Base-by-base conservation (phyloP, 1,140 invertebrate genomes). In the Cherax destructor region DNA sequence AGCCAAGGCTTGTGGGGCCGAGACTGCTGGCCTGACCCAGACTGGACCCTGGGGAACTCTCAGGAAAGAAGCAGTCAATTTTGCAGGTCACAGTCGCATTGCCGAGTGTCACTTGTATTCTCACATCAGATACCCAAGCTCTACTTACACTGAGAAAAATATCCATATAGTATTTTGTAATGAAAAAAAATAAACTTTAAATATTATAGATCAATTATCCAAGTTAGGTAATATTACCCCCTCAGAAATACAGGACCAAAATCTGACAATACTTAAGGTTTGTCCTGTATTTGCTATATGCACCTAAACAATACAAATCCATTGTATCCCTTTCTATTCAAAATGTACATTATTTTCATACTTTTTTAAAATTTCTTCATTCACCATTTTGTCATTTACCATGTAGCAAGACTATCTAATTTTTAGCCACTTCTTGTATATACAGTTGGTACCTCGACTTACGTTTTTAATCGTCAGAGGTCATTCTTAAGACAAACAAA, bases 1-100 rank as follows among this genome's bases (percentile, higher is more conserved):
- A 41, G 56, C 74, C 76, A 61, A 83, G 84, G 85, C 87, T 80
- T 86, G 78, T 56, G 92, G 92, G 74, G 91, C 87, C 74, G 88
- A 87, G 83, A 92, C 91, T 56, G 95, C 94, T 81, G 94, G 94
- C 94, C 94, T 94, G 94, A 30, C 94, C 94, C 93, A 94, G 95
- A 56, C 94, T 94, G 72, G 95, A 95, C 88, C 94, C 94, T 84
- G 94, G 94, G 83, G 94, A 94, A 93, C 94, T 94, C 94, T 95
- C 92, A 92, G 92, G 88, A 77, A 86, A 86, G 83, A 93, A 83
- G 56, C 85, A 86, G 88, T 90, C 88, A 91, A 69, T 85, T 74
- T 86, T 59, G 69, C 76, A 84, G 88, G 86, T 83, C 52, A 13
- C 72, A 90, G 88, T 88, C 92, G 69, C 24, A 69, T 59, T 16